A percentile compares a stretch with the other conserved stretches of the same genome.
Conservation (phyloP, 2,888 invertebrate genomes). For the Laspeyria flexula region DNA sequence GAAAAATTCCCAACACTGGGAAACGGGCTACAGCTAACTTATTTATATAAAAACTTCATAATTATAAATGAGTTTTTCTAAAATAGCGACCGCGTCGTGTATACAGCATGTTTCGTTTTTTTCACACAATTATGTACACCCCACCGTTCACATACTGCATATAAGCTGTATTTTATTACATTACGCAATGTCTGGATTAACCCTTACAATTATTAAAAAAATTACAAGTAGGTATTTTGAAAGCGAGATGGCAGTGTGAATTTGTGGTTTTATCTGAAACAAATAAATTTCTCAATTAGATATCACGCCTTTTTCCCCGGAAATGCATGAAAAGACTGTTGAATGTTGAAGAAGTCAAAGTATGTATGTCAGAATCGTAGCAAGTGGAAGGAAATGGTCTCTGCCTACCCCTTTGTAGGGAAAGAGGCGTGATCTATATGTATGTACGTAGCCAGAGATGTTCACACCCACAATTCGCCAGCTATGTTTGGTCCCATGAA, state of each 20-base stretch:
- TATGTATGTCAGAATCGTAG: too few relatives aligned
- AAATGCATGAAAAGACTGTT: too few relatives aligned
- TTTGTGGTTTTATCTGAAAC: slow-evolving; percentile 72
- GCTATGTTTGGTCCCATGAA: too few relatives aligned
- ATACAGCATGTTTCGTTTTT: slow-evolving; percentile 33
- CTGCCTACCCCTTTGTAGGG: too few relatives aligned
- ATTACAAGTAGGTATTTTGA: slow-evolving; percentile 66
- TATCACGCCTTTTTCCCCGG: too few relatives aligned
- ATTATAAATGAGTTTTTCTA: neutral
- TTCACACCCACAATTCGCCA: too few relatives aligned
- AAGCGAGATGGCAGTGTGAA: slow-evolving; percentile 85
- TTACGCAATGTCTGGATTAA: slow-evolving; percentile 39
- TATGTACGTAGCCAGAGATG: too few relatives aligned
- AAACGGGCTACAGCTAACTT: neutral
- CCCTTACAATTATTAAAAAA: slow-evolving; percentile 60
- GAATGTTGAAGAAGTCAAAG: too few relatives aligned
- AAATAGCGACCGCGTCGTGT: slow-evolving; percentile 26
- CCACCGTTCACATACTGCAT: slow-evolving; percentile 52
- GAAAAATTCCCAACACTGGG: neutral
- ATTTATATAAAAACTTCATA: too few relatives aligned
- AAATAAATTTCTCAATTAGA: slow-evolving; percentile 8
- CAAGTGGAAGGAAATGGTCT: too few relatives aligned
- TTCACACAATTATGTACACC: slow-evolving; percentile 55
- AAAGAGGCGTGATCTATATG: too few relatives aligned
- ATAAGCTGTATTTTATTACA: slow-evolving; percentile 38